These are phyloP conservation scores for Isurus oxyrinchus DNA, from an alignment of 2,113 vertebrate genomes.

Conservation along the genomic window DNA sequence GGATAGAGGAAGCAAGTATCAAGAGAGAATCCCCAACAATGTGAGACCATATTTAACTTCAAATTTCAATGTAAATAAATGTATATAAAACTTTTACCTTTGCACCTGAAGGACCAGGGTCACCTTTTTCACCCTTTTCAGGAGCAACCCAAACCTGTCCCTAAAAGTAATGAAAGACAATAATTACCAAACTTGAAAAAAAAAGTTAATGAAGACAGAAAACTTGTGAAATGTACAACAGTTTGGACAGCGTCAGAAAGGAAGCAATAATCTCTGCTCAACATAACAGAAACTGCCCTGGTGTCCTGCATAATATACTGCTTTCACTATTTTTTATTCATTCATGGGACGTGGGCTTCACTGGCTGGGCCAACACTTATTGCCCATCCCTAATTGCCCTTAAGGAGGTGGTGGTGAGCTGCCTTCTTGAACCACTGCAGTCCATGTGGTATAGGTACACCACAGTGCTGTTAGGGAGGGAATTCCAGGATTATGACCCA, in stretches of 20 bases:
- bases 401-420: no score
- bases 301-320: background rate
- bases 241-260: background rate
- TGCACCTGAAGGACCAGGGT: constrained; percentile 54
- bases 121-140: constrained; percentile 57
- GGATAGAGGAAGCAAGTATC: background rate
- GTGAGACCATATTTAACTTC: constrained; percentile 30
- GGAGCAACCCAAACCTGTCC: no score
- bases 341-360: no score
- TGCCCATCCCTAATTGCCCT: no score
- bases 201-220: background rate
- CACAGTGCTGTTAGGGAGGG: no score
- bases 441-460: no score
- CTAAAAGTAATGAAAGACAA: background rate
- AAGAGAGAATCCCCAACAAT: constrained; percentile 36
- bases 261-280: background rate
- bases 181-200: background rate
- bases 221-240: background rate
- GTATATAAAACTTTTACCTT: constrained; percentile 53
- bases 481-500: no score
- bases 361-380: no score
- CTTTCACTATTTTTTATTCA: background rate
- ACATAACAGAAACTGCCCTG: background rate
- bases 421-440: no score
- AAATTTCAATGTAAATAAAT: background rate